These are phyloP conservation scores for Tipula helvola DNA, from an alignment of 2,888 invertebrate genomes.

Conservation along the genomic window DNA sequence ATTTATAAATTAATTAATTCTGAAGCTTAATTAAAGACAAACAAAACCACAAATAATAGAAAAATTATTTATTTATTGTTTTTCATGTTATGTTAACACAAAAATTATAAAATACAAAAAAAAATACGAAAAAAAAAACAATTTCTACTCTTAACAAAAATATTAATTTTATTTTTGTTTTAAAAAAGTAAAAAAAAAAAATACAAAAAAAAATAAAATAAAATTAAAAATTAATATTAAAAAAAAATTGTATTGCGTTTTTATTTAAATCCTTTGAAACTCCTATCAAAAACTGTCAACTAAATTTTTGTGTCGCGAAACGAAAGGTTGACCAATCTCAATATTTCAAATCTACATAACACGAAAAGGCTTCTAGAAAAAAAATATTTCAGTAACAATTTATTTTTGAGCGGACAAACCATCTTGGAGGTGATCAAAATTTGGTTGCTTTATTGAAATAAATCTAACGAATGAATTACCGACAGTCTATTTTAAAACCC, in stretches of 20 bases:
- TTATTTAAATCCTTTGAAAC: neutral
- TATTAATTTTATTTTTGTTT: neutral
- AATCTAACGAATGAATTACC: no score
- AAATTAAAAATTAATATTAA: neutral
- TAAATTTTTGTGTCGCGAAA: no score
- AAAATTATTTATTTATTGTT: neutral
- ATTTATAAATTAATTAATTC: neutral
- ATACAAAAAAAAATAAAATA: neutral
- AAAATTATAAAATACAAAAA: neutral
- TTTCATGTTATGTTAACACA: slow-evolving; percentile 4
- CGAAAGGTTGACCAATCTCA: no score
- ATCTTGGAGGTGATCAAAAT: no score
- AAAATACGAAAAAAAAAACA: neutral
- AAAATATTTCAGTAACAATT: no score
- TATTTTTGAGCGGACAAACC: no score
- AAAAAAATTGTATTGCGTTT: neutral
- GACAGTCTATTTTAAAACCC: no score
- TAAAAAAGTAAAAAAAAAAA: neutral
- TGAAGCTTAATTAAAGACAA: neutral
- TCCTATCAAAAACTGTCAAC: no score
- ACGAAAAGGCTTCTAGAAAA: no score
- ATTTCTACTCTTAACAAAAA: neutral
- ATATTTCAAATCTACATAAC: no score
- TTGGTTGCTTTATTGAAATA: no score
- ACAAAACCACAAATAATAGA: neutral